Evolutionary conservation across 35 echinoderm and acorn worm species (phyloP), one percentile per base, ranked within the genome.

Genomic region (Ophioderma brevispina): DNA sequence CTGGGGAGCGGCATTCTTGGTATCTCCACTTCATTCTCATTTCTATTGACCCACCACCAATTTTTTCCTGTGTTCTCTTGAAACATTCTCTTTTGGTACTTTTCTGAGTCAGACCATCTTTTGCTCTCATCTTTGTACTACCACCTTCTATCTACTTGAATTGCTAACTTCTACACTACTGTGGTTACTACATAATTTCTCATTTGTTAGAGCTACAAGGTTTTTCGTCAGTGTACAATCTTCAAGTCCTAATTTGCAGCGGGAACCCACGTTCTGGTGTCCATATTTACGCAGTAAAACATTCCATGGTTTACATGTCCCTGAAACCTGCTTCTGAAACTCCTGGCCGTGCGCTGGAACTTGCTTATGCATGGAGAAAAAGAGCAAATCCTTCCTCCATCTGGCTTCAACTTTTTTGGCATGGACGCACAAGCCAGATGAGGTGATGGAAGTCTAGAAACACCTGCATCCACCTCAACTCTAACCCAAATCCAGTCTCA

Each of bases 351-450:
- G 36, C 82, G 81, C 78, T 99, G 97, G 14, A 93, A 93, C 78
- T 99, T 93, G 76, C 95, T 94, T 90, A 99, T 99, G 84, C 97
- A 99, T 42, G 97, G 97, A 43, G 97, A 99, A 43, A 99, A 99
- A 28, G 97, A 95, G 46, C 97, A 99, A 40, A 99, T 93, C 78
- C 94, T 90, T 4, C 97, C 97, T 79, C 97, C 97, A n/a, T n/a
- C n/a, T 95, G 86, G 23, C 36, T 90, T 98, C 0, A 98, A 81
- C 35, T 92, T 78, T 82, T 92, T 92, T 82, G 92, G 92, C 18
- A 93, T 93, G 86, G 92, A 87, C 31, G 77, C 78, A 35, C 95
- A 32, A 19, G 85, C 96, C 63, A 81, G 38, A 86, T 90, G 95
- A 0, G 96, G 96, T 35, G 90, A 95, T 32, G 96, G 96, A 52